A percentile compares a stretch with the other conserved stretches of the same genome.
phyloP scores from a whole-genome alignment of 1,140 invertebrate species.

The Bradynema listronoti region DNA sequence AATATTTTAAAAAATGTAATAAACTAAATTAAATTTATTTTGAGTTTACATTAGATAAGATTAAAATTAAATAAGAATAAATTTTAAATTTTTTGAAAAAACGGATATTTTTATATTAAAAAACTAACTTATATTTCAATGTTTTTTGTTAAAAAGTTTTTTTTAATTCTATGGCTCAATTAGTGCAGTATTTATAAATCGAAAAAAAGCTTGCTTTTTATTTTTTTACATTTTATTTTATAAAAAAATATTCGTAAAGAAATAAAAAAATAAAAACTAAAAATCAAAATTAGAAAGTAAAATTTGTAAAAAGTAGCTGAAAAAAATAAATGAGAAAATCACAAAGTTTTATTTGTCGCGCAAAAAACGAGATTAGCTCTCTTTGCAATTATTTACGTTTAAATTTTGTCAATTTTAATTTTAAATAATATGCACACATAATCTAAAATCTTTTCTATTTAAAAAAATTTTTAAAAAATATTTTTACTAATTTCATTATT shows the following conservation, averaged over 20 bases:
- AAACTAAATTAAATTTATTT: too few species aligned
- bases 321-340: slow-evolving; percentile 2
- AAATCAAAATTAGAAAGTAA: background rate
- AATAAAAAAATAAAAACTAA: slow-evolving; percentile 1
- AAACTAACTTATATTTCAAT: too few species aligned
- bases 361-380: too few species aligned
- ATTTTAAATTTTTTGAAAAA: slow-evolving; percentile 62
- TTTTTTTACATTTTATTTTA: background rate
- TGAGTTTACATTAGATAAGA: too few species aligned
- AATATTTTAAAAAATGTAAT: too few species aligned
- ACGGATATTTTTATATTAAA: slow-evolving; percentile 1
- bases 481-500: background rate
- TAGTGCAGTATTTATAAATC: background rate
- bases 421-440: too few species aligned
- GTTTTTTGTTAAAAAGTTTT: too few species aligned
- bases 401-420: slow-evolving; percentile 7
- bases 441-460: background rate
- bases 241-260: background rate
- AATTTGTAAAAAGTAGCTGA: background rate
- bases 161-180: too few species aligned
- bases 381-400: background rate
- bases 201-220: background rate
- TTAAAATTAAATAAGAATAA: too few species aligned
- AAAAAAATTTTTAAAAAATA: slow-evolving; percentile 8
- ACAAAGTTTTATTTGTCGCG: background rate